These are phyloP conservation scores for Drosophila pseudoobscura DNA, from an alignment of 1,140 invertebrate genomes.

Conservation along the genomic window DNA sequence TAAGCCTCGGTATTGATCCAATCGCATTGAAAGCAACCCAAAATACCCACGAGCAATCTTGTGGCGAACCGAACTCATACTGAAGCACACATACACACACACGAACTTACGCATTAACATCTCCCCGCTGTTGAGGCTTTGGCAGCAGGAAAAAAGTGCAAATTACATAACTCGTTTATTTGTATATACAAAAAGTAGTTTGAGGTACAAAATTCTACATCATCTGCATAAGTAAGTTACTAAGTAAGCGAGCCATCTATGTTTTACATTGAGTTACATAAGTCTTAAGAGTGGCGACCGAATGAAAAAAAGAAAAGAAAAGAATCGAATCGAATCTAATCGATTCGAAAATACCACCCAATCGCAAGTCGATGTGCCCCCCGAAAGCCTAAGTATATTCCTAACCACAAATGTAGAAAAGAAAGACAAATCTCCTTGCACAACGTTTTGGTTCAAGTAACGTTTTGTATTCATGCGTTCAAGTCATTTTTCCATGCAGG, in stretches of 20 bases:
- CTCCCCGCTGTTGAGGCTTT: slow-evolving; percentile 58
- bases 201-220: slow-evolving; percentile 47
- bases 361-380: slow-evolving; percentile 25
- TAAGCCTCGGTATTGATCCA: slow-evolving; percentile 51
- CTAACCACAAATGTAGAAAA: slow-evolving; percentile 64
- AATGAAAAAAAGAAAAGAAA: slow-evolving; percentile 19
- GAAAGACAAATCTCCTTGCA: slow-evolving; percentile 66
- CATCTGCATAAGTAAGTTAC: slow-evolving; percentile 57
- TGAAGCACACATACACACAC: slow-evolving; percentile 14
- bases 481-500: slow-evolving; percentile 83
- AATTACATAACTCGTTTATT: slow-evolving; percentile 69
- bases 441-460: slow-evolving; percentile 72
- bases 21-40: slow-evolving; percentile 52
- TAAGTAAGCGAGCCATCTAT: slow-evolving; percentile 39
- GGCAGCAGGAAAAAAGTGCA: slow-evolving; percentile 55
- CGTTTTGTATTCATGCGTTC: slow-evolving; percentile 83
- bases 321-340: slow-evolving; percentile 15
- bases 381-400: slow-evolving; percentile 19
- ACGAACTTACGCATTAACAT: slow-evolving; percentile 42
- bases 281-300: slow-evolving; percentile 37
- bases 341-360: slow-evolving; percentile 4
- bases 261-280: slow-evolving; percentile 55
- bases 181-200: slow-evolving; percentile 15
- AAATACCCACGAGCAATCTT: slow-evolving; percentile 20
- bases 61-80: slow-evolving; percentile 9